Conservation (phyloP, 2,113 vertebrate genomes). For the Pteropus alecto region DNA sequence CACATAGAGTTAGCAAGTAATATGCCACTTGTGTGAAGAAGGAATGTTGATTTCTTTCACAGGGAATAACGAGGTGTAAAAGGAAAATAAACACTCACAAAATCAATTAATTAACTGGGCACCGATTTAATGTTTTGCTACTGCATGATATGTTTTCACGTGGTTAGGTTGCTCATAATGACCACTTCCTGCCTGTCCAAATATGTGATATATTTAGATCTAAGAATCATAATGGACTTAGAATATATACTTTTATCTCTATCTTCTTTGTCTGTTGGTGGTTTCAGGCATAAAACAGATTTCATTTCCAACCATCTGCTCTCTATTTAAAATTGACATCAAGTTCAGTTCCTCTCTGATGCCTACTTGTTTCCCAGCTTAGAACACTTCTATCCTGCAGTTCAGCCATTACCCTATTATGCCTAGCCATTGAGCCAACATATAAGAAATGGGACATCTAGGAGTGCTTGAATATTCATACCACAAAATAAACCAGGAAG, state of each 20-base stretch:
- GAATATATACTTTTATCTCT: neutral
- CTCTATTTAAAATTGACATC: conserved; percentile 45
- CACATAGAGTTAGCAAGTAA: neutral
- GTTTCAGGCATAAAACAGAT: conserved; percentile 30
- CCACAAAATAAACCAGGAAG: neutral
- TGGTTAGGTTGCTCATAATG: neutral
- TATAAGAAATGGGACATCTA: neutral
- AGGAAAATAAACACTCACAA: neutral
- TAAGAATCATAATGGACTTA: neutral
- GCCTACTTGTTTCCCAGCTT: conserved; percentile 24
- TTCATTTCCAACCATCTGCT: conserved; percentile 58
- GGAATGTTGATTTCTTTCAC: neutral
- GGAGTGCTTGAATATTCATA: neutral
- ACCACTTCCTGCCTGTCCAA: neutral
- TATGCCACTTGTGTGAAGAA: neutral
- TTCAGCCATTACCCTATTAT: neutral
- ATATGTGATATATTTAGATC: neutral
- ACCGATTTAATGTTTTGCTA: neutral
- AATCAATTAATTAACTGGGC: neutral
- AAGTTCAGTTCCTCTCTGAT: conserved; percentile 39
- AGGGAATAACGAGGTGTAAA: neutral
- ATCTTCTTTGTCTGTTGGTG: conserved; percentile 46
- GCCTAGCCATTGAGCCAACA: neutral
- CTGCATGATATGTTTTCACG: neutral
- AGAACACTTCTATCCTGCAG: neutral